Percentiles rank a stretch among this genome's conserved stretches.
Conservation (phyloP, 2,888 invertebrate genomes). For the Rotaria socialis region DNA sequence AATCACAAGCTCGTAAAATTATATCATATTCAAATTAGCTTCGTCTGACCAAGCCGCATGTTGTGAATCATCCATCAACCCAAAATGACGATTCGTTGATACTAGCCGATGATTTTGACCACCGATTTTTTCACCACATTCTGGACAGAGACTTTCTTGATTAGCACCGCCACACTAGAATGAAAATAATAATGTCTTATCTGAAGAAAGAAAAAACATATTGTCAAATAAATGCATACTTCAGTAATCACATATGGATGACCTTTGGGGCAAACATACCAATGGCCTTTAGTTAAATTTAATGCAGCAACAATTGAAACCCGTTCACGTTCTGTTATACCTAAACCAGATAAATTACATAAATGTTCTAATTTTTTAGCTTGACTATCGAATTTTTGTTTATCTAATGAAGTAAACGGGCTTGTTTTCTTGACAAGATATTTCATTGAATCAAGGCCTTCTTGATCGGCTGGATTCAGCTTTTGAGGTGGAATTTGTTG, state of each 20-base stretch:
- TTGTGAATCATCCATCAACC: conserved; percentile 47
- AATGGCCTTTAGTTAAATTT: conserved; percentile 65
- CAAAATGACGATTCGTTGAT: conserved; percentile 40
- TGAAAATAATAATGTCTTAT: not conserved
- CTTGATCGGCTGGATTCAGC: not conserved
- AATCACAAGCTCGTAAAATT: not conserved
- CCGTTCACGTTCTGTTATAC: conserved; percentile 61
- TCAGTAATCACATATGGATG: conserved; percentile 45
- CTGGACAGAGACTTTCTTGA: conserved; percentile 46
- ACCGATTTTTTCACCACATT: conserved; percentile 46
- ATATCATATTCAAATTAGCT: not conserved
- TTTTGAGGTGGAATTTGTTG: not conserved
- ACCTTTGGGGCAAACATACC: conserved; percentile 71
- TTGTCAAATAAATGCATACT: not conserved
- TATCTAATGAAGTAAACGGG: not conserved
- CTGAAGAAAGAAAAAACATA: not conserved
- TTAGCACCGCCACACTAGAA: conserved; percentile 47
- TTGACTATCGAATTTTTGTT: not conserved
- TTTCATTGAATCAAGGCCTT: not conserved
- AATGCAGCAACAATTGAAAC: conserved; percentile 65
- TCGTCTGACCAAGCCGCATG: conserved; percentile 46
- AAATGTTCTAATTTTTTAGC: not conserved
- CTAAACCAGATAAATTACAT: not conserved
- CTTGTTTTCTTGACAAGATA: not conserved
- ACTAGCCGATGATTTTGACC: conserved; percentile 46